Evolutionary conservation across 2,113 vertebrate genomes (phyloP).

Genomic region (Dicaeum eximium): DNA sequence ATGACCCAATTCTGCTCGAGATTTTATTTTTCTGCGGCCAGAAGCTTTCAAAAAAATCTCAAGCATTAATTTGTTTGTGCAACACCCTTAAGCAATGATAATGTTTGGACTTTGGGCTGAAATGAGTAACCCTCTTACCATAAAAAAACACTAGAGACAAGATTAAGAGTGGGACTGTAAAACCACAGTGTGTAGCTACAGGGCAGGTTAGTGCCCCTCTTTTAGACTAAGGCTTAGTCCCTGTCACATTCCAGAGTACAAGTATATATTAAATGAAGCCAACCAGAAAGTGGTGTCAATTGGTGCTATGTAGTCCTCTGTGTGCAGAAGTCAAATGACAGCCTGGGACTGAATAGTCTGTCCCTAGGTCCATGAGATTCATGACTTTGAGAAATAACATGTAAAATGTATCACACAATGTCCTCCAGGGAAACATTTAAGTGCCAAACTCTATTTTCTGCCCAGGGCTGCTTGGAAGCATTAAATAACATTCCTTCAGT

Average conservation of each 20-base stretch:
- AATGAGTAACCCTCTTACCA: background rate
- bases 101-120: background rate
- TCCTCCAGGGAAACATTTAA: background rate
- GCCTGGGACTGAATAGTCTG: background rate
- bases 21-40: background rate
- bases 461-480: background rate
- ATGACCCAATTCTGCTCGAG: background rate
- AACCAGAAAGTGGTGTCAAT: background rate
- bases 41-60: background rate
- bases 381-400: background rate
- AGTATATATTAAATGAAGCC: background rate
- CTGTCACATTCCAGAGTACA: background rate
- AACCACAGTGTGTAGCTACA: background rate
- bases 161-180: background rate
- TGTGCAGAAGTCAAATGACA: background rate
- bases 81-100: background rate
- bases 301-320: background rate
- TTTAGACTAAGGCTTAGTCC: background rate
- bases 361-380: background rate
- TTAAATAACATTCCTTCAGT: background rate
- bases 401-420: background rate
- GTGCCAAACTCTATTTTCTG: background rate
- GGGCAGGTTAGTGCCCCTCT: background rate
- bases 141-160: background rate
- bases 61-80: background rate